Evolutionary conservation across 2,797 vertebrate genomes (phyloP).

Genomic region (Chiroxiphia lanceolata): DNA sequence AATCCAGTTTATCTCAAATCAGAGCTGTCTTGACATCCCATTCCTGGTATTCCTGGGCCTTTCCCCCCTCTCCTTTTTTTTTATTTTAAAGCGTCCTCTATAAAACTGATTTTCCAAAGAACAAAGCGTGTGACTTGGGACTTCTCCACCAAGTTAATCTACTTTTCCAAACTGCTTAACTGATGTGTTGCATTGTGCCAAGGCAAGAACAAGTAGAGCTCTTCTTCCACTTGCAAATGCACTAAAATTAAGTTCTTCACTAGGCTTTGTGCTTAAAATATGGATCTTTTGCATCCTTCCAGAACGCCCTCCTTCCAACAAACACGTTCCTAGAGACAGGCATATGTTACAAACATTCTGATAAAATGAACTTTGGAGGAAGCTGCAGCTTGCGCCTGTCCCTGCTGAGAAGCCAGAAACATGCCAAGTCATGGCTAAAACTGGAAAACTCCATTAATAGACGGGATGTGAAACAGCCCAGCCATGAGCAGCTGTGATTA

Average conservation of each 20-base stretch:
- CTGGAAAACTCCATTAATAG: neutral
- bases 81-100: neutral
- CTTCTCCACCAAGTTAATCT: neutral
- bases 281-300: constrained; percentile 5
- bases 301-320: constrained; percentile 31
- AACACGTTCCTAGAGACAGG: neutral
- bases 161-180: neutral
- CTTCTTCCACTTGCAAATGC: constrained; percentile 13
- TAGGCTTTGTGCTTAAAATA: constrained; percentile 23
- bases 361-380: constrained; percentile 13
- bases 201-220: neutral
- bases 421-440: neutral
- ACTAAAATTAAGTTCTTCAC: constrained; percentile 16
- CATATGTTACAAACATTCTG: neutral
- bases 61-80: fast-evolving
- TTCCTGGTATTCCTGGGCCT: neutral
- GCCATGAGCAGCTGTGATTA: neutral
- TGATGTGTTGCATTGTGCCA: neutral
- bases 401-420: constrained; percentile 3
- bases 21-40: neutral
- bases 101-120: neutral
- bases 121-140: neutral
- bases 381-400: neutral
- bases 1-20: neutral
- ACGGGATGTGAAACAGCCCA: fast-evolving